Conservation (phyloP, 2,888 invertebrate genomes). For the Pandemis corylana region DNA sequence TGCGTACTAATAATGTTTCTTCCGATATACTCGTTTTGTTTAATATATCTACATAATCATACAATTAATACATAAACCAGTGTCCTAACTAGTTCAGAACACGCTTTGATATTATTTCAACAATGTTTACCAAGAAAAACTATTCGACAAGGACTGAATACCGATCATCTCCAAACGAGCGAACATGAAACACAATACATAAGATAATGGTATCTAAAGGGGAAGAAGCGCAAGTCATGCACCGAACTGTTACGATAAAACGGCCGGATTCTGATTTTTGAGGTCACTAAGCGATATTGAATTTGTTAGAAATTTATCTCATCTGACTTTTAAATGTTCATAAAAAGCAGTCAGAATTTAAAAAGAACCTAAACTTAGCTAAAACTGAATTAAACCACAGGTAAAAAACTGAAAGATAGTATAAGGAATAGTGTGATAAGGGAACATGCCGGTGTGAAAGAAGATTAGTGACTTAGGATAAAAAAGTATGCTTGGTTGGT, state of each 20-base stretch:
- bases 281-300: background rate
- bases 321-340: too few relatives aligned
- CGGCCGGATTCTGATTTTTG: background rate
- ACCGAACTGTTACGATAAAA: slow-evolving; percentile 32
- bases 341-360: too few relatives aligned
- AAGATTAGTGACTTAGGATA: too few relatives aligned
- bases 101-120: background rate
- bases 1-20: too few relatives aligned
- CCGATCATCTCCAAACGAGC: slow-evolving; percentile 37
- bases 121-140: slow-evolving; percentile 27
- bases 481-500: too few relatives aligned
- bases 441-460: too few relatives aligned
- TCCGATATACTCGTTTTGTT: background rate
- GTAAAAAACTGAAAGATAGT: too few relatives aligned
- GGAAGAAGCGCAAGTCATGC: slow-evolving; percentile 35
- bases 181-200: slow-evolving; percentile 42
- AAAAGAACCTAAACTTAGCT: too few relatives aligned
- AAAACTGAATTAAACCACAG: too few relatives aligned
- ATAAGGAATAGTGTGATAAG: too few relatives aligned
- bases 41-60: background rate
- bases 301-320: background rate
- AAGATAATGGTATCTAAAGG: slow-evolving; percentile 42
- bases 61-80: background rate
- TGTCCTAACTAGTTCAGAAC: background rate
- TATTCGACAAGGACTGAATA: slow-evolving; percentile 32